Percentiles rank a stretch among this genome's conserved stretches.
Conservation (phyloP, 2,888 invertebrate genomes). For the Ceramica pisi region DNA sequence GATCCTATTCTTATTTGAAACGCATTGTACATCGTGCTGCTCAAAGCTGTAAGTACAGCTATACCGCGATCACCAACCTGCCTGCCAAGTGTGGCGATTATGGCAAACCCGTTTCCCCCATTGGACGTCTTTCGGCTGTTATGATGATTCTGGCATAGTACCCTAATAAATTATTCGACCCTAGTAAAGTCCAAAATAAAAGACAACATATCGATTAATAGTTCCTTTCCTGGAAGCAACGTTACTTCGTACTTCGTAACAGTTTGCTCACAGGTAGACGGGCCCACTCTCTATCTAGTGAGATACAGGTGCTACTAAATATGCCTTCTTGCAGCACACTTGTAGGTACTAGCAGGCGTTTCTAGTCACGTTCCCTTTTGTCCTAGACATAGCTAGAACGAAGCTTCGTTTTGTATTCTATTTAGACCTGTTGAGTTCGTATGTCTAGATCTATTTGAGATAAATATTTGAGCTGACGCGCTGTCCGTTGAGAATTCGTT, state of each 20-base stretch:
- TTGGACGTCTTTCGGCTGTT: too few species aligned
- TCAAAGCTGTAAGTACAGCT: too few species aligned
- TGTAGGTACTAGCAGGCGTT: neutral
- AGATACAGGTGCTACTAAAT: conserved; percentile 8
- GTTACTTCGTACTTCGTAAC: neutral
- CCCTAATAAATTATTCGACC: too few species aligned
- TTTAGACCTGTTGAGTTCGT: conserved; percentile 22
- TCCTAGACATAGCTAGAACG: conserved; percentile 4
- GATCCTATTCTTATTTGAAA: too few species aligned
- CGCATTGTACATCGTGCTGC: too few species aligned
- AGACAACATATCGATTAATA: neutral
- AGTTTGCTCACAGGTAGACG: too few species aligned
- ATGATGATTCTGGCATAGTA: too few species aligned
- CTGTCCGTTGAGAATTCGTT: neutral
- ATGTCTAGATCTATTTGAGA: neutral
- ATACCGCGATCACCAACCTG: too few species aligned
- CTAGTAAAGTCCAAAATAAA: neutral
- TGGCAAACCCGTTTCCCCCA: too few species aligned
- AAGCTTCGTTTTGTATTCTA: conserved; percentile 2
- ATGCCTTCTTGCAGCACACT: conserved; percentile 15
- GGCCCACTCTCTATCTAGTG: neutral
- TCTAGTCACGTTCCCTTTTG: conserved; percentile 31
- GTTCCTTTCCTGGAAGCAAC: neutral
- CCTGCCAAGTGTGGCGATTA: too few species aligned
- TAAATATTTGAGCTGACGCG: neutral